phyloP scores from a whole-genome alignment of 1,140 invertebrate genomes.

The Glossosoma conforme region DNA sequence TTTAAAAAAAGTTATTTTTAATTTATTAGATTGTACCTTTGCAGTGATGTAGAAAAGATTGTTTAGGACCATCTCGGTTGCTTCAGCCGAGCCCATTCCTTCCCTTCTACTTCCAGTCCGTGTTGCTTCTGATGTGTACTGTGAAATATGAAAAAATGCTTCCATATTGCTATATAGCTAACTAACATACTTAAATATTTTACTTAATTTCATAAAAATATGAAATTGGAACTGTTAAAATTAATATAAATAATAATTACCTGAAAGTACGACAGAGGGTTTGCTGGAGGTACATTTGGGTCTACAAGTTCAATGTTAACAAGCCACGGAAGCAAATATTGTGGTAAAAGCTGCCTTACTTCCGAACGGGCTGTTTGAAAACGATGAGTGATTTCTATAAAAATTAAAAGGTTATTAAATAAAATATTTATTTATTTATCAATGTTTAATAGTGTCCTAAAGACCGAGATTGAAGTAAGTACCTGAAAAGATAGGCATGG shows the following conservation, averaged over 20 bases:
- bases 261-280: conserved; percentile 76
- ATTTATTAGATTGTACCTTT: conserved; percentile 73
- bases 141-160: conserved; percentile 39
- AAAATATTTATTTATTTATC: neutral
- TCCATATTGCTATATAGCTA: neutral
- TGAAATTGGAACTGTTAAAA: conserved; percentile 6
- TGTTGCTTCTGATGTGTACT: conserved; percentile 65
- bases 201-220: neutral
- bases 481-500: conserved; percentile 99
- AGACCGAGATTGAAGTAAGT: conserved; percentile 33
- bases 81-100: conserved; percentile 95
- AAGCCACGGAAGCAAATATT: conserved; percentile 94
- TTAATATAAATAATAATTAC: conserved; percentile 42
- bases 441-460: neutral
- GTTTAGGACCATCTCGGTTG: conserved; percentile 99
- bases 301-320: conserved; percentile 98
- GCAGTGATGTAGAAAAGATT: conserved; percentile 98
- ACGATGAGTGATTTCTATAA: conserved; percentile 89
- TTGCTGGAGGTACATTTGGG: conserved; percentile 84
- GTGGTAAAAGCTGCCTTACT: conserved; percentile 81
- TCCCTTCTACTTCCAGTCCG: conserved; percentile 64
- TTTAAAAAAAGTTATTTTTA: conserved; percentile 4
- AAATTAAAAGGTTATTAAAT: conserved; percentile 7
- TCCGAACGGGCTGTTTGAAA: conserved; percentile 93
- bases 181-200: neutral